Evolutionary conservation across 2,888 invertebrate species (phyloP), one percentile per base, ranked within the genome.

Genomic region (Lycocerus yunnanus): DNA sequence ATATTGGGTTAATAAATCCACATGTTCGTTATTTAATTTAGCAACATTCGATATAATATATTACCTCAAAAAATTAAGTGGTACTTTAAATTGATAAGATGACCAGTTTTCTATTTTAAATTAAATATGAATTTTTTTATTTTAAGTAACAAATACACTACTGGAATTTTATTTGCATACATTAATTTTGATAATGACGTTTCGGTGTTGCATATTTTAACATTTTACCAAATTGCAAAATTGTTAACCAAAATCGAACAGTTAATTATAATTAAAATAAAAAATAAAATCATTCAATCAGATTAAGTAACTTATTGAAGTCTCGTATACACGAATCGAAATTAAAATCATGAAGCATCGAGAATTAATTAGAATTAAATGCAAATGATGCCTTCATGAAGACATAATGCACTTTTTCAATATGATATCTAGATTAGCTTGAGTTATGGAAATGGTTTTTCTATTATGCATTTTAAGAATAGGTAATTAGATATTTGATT

Each of bases 341-440:
- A 43, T 43, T 43, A 43, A 43, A 43, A 43, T 43, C 43, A 43
- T 43, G 43, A 43, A 43, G 6, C 43, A n/a, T n/a, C 9, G 24
- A 59, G 27, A 69, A 69, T 69, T 69, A 69, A 69, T 69, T 69
- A 69, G 69, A 69, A 69, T 61, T 24, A 15, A 61, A 69, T 69
- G 69, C 69, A 21, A 69, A 69, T 69, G 69, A 24, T 16, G 60
- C 58, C 61, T 13, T 16, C n/a, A 43, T 61, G 69, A 18, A 61
- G 69, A 69, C 69, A 69, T 69, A 69, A 69, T 69, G 20, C 69
- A 69, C 27, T 61, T 24, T 24, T 69, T 27, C 24, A 61, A 27
- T 27, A 60, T 15, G 61, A 69, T 69, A 69, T 60, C 15, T 27
- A 69, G 69, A 61, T 69, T 60, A 69, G 18, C 69, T 43, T 43